These are phyloP conservation scores for Allygus modestus DNA, from an alignment of 2,888 invertebrate species.

Conservation along the genomic window DNA sequence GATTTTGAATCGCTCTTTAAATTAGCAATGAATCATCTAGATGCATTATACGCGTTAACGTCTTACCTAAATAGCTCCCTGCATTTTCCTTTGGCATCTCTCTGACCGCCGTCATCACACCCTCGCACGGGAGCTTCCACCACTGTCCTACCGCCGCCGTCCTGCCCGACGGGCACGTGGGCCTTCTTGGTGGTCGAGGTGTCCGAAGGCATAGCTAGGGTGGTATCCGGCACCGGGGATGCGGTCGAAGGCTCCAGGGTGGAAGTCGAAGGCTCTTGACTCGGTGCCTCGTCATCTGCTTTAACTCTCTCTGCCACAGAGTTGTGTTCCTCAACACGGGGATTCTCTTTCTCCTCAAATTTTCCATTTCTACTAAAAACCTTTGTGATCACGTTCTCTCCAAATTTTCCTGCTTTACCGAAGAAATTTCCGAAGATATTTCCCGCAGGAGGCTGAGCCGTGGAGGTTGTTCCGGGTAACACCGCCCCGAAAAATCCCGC, in stretches of 20 bases:
- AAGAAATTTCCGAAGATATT: background rate
- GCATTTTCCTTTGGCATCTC: conserved; percentile 3
- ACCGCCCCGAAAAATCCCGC: background rate
- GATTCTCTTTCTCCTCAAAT: background rate
- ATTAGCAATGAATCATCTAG: too few species aligned
- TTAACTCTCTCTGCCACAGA: background rate
- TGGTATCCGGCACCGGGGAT: background rate
- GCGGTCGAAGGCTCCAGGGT: background rate
- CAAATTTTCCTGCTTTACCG: background rate
- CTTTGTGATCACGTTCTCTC: background rate
- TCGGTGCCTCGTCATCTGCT: background rate
- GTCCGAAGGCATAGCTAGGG: background rate
- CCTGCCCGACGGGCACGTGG: conserved; percentile 6
- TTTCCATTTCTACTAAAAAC: background rate
- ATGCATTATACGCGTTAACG: background rate
- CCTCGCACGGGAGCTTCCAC: background rate
- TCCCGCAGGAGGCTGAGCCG: background rate
- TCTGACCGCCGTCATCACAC: background rate
- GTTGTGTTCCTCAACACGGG: background rate
- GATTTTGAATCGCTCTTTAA: too few species aligned
- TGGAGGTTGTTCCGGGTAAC: background rate
- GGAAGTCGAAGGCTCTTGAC: background rate
- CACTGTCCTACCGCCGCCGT: background rate
- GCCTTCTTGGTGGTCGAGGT: background rate
- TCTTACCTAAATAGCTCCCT: conserved; percentile 37